A percentile compares a stretch with the other conserved stretches of the same genome.
phyloP scores from a whole-genome alignment of 2,797 vertebrate genomes.

The Lindbergichthys nudifrons region DNA sequence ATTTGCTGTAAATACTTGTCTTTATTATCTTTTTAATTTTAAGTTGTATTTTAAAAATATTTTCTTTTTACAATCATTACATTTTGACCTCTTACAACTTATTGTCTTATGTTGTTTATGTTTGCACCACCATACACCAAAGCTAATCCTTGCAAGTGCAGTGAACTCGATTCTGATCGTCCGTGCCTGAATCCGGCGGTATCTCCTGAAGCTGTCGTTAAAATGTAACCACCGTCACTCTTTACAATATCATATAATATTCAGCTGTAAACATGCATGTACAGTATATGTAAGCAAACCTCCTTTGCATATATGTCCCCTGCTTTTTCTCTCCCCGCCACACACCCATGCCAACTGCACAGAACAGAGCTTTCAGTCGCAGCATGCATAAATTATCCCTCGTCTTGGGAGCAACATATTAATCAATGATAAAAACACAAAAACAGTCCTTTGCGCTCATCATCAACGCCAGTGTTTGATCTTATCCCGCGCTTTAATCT shows the following conservation, averaged over 20 bases:
- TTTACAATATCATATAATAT: constrained; percentile 40
- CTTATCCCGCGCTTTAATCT: constrained; percentile 65
- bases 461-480: constrained; percentile 68
- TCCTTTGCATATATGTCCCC: background rate
- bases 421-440: constrained; percentile 66
- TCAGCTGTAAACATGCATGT: constrained; percentile 32
- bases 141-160: no score
- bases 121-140: no score
- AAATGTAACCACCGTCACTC: constrained; percentile 47
- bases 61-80: no score
- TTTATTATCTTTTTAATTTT: no score
- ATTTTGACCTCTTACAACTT: no score
- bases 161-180: no score
- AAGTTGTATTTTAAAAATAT: no score
- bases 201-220: constrained; percentile 56
- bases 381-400: constrained; percentile 55
- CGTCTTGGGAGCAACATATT: constrained; percentile 59
- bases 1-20: no score
- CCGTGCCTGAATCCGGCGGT: constrained; percentile 46
- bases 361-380: constrained; percentile 25
- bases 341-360: constrained; percentile 20
- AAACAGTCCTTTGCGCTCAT: constrained; percentile 68
- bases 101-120: no score
- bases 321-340: constrained; percentile 2
- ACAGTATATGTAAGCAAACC: constrained; percentile 17